These are phyloP conservation scores for Picathartes gymnocephalus DNA, from an alignment of 2,113 vertebrate species.

Conservation along the genomic window DNA sequence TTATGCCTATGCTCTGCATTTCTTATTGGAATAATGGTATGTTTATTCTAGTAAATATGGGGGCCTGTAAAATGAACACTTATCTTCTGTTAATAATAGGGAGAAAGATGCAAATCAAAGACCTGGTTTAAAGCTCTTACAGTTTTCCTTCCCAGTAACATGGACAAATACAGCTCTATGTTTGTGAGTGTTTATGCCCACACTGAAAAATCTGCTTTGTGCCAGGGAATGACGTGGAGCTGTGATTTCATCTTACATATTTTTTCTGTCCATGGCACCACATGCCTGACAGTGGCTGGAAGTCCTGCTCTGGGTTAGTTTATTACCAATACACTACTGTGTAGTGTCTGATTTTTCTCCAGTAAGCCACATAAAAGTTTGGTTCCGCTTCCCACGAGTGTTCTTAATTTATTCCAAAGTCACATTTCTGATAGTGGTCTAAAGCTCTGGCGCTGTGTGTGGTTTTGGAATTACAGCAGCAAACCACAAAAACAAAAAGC, in stretches of 20 bases:
- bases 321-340: constrained; percentile 19
- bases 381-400: constrained; percentile 37
- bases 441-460: constrained; percentile 18
- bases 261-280: not conserved
- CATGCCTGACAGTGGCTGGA: not conserved
- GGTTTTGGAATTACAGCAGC: constrained; percentile 68
- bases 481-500: constrained; percentile 50
- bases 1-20: not conserved
- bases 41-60: not conserved
- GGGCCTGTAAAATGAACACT: not conserved
- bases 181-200: not conserved
- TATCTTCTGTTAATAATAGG: not conserved
- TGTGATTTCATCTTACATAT: not conserved
- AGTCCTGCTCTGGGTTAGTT: not conserved
- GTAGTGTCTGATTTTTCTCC: constrained; percentile 12
- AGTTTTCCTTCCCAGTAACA: accelerated
- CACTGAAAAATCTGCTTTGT: not conserved
- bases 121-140: not conserved
- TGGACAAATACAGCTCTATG: no score
- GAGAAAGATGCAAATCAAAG: not conserved
- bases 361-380: constrained; percentile 60
- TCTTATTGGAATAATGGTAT: not conserved
- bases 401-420: constrained; percentile 65
- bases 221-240: not conserved
- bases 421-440: constrained; percentile 59